phyloP scores from a whole-genome alignment of 2,888 invertebrate genomes.

The Lycia hirtaria region DNA sequence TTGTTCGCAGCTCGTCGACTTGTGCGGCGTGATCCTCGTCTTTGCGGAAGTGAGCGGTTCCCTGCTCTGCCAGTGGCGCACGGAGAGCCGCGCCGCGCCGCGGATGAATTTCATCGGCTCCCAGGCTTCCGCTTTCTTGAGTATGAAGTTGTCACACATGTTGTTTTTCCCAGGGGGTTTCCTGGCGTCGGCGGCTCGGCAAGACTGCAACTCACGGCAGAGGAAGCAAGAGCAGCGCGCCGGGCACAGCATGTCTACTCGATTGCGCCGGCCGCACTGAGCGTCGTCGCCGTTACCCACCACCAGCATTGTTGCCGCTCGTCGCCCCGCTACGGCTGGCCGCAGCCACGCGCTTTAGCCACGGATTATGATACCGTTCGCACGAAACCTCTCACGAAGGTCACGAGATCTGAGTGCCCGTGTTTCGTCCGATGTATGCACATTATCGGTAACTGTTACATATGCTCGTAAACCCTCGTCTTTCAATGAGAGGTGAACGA shows the following conservation, averaged over 20 bases:
- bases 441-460: constrained; percentile 42
- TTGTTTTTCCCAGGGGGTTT: constrained; percentile 72
- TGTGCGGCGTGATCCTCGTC: constrained; percentile 68
- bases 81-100: constrained; percentile 81
- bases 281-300: constrained; percentile 57
- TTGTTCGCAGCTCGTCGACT: constrained; percentile 82
- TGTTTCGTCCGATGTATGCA: constrained; percentile 25
- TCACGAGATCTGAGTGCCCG: constrained; percentile 37
- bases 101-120: constrained; percentile 79
- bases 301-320: constrained; percentile 63
- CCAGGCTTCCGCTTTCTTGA: constrained; percentile 83
- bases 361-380: constrained; percentile 73
- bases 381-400: constrained; percentile 51
- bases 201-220: constrained; percentile 89
- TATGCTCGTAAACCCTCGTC: constrained; percentile 42
- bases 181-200: constrained; percentile 81
- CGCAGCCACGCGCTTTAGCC: constrained; percentile 60
- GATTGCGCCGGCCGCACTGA: constrained; percentile 77
- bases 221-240: constrained; percentile 91
- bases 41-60: constrained; percentile 76
- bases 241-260: constrained; percentile 87
- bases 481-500: constrained; percentile 69
- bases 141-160: constrained; percentile 83
- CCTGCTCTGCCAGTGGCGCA: constrained; percentile 81
- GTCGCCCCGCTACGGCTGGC: constrained; percentile 56